These are phyloP conservation scores for Arvicola amphibius DNA, from an alignment of 2,797 vertebrate species.

Conservation along the genomic window DNA sequence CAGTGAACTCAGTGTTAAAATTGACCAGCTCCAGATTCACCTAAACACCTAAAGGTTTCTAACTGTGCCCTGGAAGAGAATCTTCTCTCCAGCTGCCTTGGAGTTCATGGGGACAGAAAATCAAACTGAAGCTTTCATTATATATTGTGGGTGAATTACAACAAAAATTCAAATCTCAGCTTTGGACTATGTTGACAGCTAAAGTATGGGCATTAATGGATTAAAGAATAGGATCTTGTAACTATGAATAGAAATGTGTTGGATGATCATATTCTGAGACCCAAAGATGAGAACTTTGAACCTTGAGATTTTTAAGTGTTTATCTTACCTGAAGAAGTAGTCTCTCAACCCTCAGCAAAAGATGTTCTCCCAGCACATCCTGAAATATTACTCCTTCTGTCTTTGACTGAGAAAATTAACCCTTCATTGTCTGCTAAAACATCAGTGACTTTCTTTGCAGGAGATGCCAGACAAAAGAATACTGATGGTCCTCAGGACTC, in stretches of 20 bases:
- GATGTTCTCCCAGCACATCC: no score
- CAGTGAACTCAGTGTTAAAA: no score
- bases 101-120: no score
- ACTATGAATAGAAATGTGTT: not conserved
- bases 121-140: no score
- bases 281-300: not conserved
- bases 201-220: not conserved
- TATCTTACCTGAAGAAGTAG: not conserved
- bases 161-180: not conserved
- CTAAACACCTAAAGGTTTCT: not conserved
- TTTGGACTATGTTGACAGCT: not conserved
- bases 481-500: not conserved
- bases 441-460: not conserved
- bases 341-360: no score
- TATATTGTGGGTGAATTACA: not conserved
- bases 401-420: no score
- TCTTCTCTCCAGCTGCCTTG: no score
- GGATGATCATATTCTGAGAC: not conserved
- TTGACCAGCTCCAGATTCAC: no score
- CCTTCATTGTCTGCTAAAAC: no score
- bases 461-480: not conserved
- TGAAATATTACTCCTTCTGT: no score
- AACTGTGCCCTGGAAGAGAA: no score
- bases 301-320: not conserved
- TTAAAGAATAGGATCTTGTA: not conserved